Percentiles rank a stretch among this genome's conserved stretches.
phyloP scores from a whole-genome alignment of 2,888 invertebrate genomes.

The Rhimphoctona megacephalus region DNA sequence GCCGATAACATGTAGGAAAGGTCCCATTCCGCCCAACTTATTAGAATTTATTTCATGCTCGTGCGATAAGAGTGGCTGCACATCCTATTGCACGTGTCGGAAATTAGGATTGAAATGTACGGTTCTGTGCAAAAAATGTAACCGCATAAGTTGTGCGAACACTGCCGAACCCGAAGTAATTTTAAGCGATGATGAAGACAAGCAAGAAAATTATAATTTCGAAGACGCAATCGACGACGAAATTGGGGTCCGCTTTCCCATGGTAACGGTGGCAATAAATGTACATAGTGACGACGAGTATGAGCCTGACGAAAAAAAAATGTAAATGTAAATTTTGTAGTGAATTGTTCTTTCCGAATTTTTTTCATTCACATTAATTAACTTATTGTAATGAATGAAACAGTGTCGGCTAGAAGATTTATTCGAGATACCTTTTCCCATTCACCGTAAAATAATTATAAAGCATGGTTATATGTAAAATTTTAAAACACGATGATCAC shows the following conservation, averaged over 20 bases:
- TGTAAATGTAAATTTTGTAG: too few species aligned
- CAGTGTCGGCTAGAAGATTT: too few species aligned
- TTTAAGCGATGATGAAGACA: slow-evolving; percentile 21
- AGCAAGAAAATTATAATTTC: not conserved
- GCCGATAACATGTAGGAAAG: slow-evolving; percentile 22
- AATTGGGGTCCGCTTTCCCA: not conserved
- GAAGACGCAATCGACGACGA: slow-evolving; percentile 5
- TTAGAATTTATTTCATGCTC: slow-evolving; percentile 16
- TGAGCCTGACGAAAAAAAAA: too few species aligned
- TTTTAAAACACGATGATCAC: too few species aligned
- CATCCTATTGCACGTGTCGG: slow-evolving; percentile 31
- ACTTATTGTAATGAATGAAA: too few species aligned
- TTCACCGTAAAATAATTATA: too few species aligned
- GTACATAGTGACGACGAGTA: too few species aligned
- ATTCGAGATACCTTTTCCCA: too few species aligned
- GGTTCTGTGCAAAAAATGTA: slow-evolving; percentile 27
- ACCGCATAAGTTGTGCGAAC: slow-evolving; percentile 20
- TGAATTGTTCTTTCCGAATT: too few species aligned
- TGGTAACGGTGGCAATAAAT: too few species aligned
- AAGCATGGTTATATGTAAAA: too few species aligned
- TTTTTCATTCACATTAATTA: too few species aligned
- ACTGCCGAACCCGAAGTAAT: slow-evolving; percentile 26
- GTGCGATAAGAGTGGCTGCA: slow-evolving; percentile 22
- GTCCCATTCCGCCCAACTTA: slow-evolving; percentile 27
- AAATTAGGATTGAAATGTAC: slow-evolving; percentile 24